phyloP scores from a whole-genome alignment of 64 coral and sea anemone genomes.

The Montipora foliosa region DNA sequence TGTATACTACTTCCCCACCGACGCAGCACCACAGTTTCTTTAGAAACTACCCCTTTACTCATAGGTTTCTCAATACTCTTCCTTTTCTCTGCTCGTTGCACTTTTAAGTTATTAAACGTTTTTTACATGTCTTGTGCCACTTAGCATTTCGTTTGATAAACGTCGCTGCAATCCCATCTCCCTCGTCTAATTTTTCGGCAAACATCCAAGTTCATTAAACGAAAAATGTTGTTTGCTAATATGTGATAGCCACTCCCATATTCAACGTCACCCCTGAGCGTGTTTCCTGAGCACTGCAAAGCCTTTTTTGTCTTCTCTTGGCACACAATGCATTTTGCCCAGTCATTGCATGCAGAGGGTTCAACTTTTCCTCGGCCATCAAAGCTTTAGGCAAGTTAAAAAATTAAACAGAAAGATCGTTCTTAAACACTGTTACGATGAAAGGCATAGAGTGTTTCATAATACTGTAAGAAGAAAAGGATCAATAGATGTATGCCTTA shows the following conservation, averaged over 20 bases:
- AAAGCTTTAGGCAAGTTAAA: not conserved
- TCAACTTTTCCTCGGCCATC: slow-evolving; percentile 40
- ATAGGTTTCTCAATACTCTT: too few species aligned
- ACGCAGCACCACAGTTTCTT: not conserved
- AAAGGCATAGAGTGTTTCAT: slow-evolving; percentile 11
- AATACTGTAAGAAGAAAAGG: not conserved
- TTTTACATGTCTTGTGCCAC: slow-evolving; percentile 73
- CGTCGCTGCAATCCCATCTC: slow-evolving; percentile 45
- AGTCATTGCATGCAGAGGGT: slow-evolving; percentile 46
- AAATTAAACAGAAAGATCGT: slow-evolving; percentile 1
- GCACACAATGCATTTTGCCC: slow-evolving; percentile 73
- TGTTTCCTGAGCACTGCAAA: slow-evolving; percentile 53
- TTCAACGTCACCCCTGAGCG: not conserved
- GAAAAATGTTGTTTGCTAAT: slow-evolving; percentile 54
- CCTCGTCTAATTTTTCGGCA: slow-evolving; percentile 57
- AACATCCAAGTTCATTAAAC: slow-evolving; percentile 28
- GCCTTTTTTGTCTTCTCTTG: slow-evolving; percentile 43
- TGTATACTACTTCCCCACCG: too few species aligned
- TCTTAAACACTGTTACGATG: slow-evolving; percentile 6
- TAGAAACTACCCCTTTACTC: too few species aligned
- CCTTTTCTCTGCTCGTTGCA: slow-evolving; percentile 40
- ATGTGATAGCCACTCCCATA: slow-evolving; percentile 44
- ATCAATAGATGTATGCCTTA: not conserved
- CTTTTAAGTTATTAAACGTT: slow-evolving; percentile 63
- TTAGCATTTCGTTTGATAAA: slow-evolving; percentile 27